Conservation (phyloP, 2,797 vertebrate species). For the Poliocrania exsul region DNA sequence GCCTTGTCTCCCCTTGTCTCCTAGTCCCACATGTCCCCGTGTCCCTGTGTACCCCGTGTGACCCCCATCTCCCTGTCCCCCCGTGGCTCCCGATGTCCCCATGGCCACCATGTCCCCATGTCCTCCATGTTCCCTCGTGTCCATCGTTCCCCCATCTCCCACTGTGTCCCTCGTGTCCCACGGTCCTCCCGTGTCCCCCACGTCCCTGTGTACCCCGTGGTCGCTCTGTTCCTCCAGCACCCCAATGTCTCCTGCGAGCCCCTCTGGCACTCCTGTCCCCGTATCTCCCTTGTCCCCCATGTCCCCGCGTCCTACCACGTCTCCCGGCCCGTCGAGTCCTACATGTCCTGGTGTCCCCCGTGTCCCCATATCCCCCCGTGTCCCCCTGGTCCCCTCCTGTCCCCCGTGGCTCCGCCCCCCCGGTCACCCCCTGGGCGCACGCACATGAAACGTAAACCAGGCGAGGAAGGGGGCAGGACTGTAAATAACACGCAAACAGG, state of each 20-base stretch:
- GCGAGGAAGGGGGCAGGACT: rapidly evolving
- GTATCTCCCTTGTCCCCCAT: not conserved
- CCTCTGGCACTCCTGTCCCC: not conserved
- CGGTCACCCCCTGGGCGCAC: too few species aligned
- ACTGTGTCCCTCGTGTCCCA: not conserved
- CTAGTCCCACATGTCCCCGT: not conserved
- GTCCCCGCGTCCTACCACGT: too few species aligned
- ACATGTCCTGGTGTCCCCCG: not conserved
- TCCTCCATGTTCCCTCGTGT: too few species aligned
- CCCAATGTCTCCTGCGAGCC: not conserved
- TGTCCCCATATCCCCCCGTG: too few species aligned
- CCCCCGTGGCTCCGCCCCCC: not conserved
- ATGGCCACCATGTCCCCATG: too few species aligned
- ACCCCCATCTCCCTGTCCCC: too few species aligned
- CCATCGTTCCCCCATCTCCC: not conserved
- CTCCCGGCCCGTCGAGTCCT: too few species aligned
- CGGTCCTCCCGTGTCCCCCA: not conserved
- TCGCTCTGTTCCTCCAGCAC: not conserved
- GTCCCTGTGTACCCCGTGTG: not conserved
- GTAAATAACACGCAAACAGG: not conserved
- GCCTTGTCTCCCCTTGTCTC: too few species aligned
- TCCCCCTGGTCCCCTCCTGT: not conserved
- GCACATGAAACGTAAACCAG: not conserved
- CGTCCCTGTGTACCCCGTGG: too few species aligned
- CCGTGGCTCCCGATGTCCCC: not conserved